Percentiles rank a stretch among this genome's conserved stretches.
Conservation (phyloP, 1,140 invertebrate genomes). For the Rhopalosiphum maidis region DNA sequence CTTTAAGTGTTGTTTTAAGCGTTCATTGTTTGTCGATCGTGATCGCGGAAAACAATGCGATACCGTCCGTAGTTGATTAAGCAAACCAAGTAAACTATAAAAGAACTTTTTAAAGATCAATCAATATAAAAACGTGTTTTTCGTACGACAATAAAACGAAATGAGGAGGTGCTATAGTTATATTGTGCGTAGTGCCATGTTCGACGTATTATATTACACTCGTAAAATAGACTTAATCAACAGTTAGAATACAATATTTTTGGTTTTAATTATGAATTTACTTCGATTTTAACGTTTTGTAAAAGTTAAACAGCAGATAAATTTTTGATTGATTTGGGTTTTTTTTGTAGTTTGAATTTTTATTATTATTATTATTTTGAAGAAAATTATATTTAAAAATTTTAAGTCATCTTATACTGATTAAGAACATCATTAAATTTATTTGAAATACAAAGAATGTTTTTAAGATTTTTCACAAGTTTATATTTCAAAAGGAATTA, state of each 20-base stretch:
- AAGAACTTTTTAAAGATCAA: neutral
- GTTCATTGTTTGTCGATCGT: conserved; percentile 42
- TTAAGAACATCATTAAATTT: neutral
- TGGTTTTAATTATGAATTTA: neutral
- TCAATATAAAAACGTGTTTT: neutral
- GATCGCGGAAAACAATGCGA: conserved; percentile 1
- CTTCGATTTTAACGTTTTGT: neutral
- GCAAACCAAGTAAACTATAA: neutral
- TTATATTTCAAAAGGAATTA: neutral
- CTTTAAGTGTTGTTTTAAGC: neutral
- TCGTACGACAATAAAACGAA: neutral
- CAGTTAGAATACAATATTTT: no score
- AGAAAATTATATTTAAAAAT: neutral
- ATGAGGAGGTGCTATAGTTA: neutral
- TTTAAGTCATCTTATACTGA: neutral
- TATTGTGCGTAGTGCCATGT: neutral
- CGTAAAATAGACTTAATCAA: no score
- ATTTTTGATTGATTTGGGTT: neutral
- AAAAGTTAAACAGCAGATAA: neutral
- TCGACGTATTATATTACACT: neutral
- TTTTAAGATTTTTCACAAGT: neutral
- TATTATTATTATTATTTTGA: neutral
- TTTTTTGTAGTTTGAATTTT: neutral
- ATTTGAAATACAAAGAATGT: neutral
- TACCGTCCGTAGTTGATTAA: neutral